Evolutionary conservation across 1,140 invertebrate genomes (phyloP).

Genomic region (Drosophila sp.): DNA sequence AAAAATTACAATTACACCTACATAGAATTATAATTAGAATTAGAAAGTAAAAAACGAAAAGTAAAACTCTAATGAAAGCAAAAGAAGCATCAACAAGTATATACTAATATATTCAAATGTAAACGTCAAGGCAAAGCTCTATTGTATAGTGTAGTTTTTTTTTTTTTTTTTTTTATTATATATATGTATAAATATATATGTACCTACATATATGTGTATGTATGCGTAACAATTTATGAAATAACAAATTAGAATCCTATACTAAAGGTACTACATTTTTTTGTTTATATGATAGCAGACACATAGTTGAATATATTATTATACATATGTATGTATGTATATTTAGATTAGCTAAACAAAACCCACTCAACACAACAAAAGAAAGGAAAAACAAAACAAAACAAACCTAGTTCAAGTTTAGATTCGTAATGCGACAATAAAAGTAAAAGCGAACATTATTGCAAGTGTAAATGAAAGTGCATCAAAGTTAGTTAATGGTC

Average conservation of each 20-base stretch:
- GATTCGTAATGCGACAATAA: slow-evolving; percentile 79
- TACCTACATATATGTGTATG: slow-evolving; percentile 30
- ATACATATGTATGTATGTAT: slow-evolving; percentile 3
- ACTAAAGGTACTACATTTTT: neutral
- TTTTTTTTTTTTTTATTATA: neutral
- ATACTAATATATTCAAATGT: slow-evolving; percentile 44
- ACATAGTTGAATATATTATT: neutral
- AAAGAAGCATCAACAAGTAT: neutral
- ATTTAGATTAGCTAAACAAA: neutral
- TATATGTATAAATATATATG: slow-evolving; percentile 54
- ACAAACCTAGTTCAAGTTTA: slow-evolving; percentile 70
- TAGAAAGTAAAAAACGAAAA: slow-evolving; percentile 26
- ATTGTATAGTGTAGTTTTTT: slow-evolving; percentile 53
- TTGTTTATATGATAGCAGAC: neutral
- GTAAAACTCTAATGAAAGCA: slow-evolving; percentile 46
- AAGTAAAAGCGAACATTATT: slow-evolving; percentile 63
- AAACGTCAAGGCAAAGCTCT: slow-evolving; percentile 65
- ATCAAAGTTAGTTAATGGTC: neutral
- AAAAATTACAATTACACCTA: neutral
- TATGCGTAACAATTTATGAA: slow-evolving; percentile 4
- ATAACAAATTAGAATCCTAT: neutral
- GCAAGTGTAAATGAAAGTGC: slow-evolving; percentile 15
- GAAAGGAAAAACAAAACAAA: neutral
- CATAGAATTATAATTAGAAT: slow-evolving; percentile 1
- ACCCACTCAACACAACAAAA: neutral